Evolutionary conservation across 2,113 vertebrate species (phyloP).

Genomic region (Periophthalmus modestus): DNA sequence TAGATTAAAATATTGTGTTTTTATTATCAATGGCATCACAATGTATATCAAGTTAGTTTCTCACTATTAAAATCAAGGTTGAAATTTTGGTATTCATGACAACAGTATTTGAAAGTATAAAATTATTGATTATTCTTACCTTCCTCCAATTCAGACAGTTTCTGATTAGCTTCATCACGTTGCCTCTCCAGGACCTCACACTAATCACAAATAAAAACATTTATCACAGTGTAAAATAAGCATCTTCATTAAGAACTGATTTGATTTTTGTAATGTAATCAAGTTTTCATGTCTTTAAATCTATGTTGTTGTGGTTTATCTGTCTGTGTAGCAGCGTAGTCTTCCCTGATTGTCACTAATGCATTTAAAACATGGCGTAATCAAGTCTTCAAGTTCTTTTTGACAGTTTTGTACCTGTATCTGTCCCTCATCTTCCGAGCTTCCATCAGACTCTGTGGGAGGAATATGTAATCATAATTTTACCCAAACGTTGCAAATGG

Average conservation of each 20-base stretch:
- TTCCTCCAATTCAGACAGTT: conserved; percentile 72
- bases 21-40: background rate
- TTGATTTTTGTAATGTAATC: background rate
- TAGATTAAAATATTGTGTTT: no score
- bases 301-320: background rate
- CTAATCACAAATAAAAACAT: conserved; percentile 48
- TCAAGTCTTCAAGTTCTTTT: background rate
- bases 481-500: background rate
- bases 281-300: conserved; percentile 9
- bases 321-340: background rate
- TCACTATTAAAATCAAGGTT: background rate
- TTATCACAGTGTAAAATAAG: background rate
- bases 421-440: conserved; percentile 68
- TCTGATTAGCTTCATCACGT: conserved; percentile 64
- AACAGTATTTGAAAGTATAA: background rate
- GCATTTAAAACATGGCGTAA: conserved; percentile 7
- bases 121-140: conserved; percentile 57
- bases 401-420: conserved; percentile 60
- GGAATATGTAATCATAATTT: conserved; percentile 5
- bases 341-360: conserved; percentile 6
- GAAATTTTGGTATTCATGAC: background rate
- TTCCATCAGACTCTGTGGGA: conserved; percentile 56
- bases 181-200: conserved; percentile 58
- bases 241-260: background rate
- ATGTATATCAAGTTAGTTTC: background rate